Evolutionary conservation across 1,140 invertebrate genomes (phyloP), one percentile per base, ranked within the genome.

Genomic region (Drosophila varians): DNA sequence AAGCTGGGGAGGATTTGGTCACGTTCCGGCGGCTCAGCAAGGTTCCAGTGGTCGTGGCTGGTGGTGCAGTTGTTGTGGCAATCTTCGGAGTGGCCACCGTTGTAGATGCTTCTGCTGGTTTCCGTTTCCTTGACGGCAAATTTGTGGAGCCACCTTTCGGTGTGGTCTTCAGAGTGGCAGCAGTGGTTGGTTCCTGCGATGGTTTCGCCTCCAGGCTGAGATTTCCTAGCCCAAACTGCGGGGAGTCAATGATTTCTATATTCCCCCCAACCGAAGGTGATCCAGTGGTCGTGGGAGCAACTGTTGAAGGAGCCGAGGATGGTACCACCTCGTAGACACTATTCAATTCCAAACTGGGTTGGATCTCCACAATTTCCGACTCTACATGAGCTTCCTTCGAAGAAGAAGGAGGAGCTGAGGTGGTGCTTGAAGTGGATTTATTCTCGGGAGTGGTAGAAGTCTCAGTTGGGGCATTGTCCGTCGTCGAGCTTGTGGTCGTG

Each of bases 171-270:
- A 26, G 21, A 11, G 61, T 43, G 18, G 48, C 48, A 18, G 48
- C 52, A 2, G 38, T 40, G 4, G 43, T 28, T 0, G 56, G 11
- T 14, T 68, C 52, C 23, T 64, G 60, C 1, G 60, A 26, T 4
- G 62, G 19, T 2, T 36, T 42, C 3, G 25, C 26, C 11, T 60
- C 42, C 9, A 43, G 43, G 19, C 55, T 82, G 1, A 79, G 42
- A 28, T 86, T 87, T 9, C 56, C 73, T 6, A 69, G 25, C 1
- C 68, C 74, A 31, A 90, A 54, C 54, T 90, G 71, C 4, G 82
- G 88, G 1, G 83, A 84, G 21, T 79, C 78, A 3, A 90, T 77
- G 25, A 88, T 75, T 65, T 89, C 48, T 36, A 90, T 89, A 14
- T 89, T 88, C n/a, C 82, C 61, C 0, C 47, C 77, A 12, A 31